phyloP scores from a whole-genome alignment of 2,888 invertebrate genomes.

The Mesorhabditis belari region DNA sequence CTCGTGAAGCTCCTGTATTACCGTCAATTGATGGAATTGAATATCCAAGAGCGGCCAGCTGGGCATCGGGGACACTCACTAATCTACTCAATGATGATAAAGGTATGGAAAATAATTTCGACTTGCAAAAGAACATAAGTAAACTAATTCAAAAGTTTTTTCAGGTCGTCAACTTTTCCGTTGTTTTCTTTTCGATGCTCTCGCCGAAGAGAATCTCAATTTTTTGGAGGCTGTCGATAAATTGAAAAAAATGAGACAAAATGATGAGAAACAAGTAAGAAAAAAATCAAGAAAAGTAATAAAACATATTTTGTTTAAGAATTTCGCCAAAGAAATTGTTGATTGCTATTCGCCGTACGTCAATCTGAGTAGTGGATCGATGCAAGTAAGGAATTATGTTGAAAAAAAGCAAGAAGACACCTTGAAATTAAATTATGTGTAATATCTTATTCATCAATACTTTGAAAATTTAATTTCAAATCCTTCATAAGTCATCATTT shows the following conservation, averaged over 20 bases:
- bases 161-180: conserved; percentile 48
- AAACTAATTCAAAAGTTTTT: conserved; percentile 3
- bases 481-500: neutral
- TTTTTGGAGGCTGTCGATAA: conserved; percentile 47
- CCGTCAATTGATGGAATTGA: conserved; percentile 35
- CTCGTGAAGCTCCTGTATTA: conserved; percentile 19
- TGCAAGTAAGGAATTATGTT: conserved; percentile 25
- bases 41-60: conserved; percentile 48
- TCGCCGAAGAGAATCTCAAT: conserved; percentile 50
- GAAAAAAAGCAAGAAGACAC: no score
- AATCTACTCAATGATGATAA: conserved; percentile 45
- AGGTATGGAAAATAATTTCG: conserved; percentile 25
- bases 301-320: neutral
- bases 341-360: conserved; percentile 38
- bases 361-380: conserved; percentile 43
- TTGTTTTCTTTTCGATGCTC: conserved; percentile 43
- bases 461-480: no score
- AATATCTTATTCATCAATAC: no score
- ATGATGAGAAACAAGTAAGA: conserved; percentile 34
- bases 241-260: conserved; percentile 42
- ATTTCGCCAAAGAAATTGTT: conserved; percentile 37
- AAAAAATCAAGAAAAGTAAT: neutral
- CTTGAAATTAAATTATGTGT: no score
- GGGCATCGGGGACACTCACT: conserved; percentile 40
- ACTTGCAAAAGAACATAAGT: no score